A percentile compares a stretch with the other conserved stretches of the same genome.
phyloP scores from a whole-genome alignment of 2,797 vertebrate genomes.

The Buphagus erythrorhynchus region DNA sequence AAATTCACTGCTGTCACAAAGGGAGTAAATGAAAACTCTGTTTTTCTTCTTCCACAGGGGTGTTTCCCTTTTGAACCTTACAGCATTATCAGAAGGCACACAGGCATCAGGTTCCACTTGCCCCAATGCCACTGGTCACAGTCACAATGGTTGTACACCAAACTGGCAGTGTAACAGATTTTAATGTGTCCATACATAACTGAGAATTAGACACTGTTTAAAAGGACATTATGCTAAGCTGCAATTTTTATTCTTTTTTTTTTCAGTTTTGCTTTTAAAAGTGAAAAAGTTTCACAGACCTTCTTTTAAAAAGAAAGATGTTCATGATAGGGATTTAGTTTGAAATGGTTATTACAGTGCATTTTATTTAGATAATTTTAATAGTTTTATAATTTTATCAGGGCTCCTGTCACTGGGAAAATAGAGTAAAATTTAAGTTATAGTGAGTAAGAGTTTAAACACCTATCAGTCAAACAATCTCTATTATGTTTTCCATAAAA shows the following conservation, averaged over 20 bases:
- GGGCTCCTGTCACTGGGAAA: neutral
- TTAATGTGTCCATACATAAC: neutral
- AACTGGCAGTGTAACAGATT: fast-evolving
- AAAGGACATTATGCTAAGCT: neutral
- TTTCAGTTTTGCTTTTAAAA: neutral
- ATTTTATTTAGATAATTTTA: neutral
- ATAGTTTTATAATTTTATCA: neutral
- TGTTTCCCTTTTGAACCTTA: neutral
- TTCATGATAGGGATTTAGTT: neutral
- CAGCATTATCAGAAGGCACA: neutral
- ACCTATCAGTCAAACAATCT: fast-evolving
- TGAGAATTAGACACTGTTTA: neutral
- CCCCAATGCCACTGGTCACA: too few species aligned
- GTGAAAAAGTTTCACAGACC: neutral
- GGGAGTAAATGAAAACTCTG: neutral
- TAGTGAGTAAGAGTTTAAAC: neutral
- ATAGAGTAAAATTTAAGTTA: neutral
- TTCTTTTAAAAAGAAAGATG: neutral
- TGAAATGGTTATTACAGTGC: neutral
- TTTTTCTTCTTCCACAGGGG: neutral
- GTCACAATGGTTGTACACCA: neutral
- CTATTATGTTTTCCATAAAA: neutral
- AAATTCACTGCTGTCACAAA: neutral
- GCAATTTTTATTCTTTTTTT: neutral
- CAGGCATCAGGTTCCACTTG: neutral